Evolutionary conservation across 2,888 invertebrate genomes (phyloP).

Genomic region (Tenodera sinensis): DNA sequence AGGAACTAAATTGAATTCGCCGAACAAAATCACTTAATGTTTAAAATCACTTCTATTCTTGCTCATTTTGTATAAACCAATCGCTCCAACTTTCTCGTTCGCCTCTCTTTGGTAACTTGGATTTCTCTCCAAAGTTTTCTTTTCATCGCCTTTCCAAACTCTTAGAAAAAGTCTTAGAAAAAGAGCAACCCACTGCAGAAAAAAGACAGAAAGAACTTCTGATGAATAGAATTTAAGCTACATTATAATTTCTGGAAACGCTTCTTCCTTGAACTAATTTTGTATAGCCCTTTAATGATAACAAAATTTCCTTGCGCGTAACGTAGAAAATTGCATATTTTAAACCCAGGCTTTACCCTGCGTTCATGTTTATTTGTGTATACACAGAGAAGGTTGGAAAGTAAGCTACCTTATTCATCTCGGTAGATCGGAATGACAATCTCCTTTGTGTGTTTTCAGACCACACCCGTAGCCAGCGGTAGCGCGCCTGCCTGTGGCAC

Average conservation of each 20-base stretch:
- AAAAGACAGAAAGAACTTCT: background rate
- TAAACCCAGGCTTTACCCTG: background rate
- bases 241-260: background rate
- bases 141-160: background rate
- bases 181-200: background rate
- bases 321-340: background rate
- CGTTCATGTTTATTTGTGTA: background rate
- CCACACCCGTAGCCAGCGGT: too few species aligned
- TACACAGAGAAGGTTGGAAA: background rate
- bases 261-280: background rate
- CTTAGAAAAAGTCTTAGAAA: background rate
- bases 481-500: too few species aligned
- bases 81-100: background rate
- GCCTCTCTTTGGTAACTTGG: background rate
- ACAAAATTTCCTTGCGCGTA: background rate
- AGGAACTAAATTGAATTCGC: background rate
- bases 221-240: background rate
- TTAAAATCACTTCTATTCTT: background rate
- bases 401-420: background rate
- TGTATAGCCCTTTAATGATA: background rate
- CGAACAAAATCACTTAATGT: background rate
- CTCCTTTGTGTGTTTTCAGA: background rate
- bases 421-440: background rate
- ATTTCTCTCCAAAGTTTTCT: background rate
- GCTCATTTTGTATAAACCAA: background rate